Percentiles rank a stretch among this genome's conserved stretches.
These are phyloP conservation scores for Noctua janthina DNA, from an alignment of 2,888 invertebrate genomes.

Conservation along the genomic window DNA sequence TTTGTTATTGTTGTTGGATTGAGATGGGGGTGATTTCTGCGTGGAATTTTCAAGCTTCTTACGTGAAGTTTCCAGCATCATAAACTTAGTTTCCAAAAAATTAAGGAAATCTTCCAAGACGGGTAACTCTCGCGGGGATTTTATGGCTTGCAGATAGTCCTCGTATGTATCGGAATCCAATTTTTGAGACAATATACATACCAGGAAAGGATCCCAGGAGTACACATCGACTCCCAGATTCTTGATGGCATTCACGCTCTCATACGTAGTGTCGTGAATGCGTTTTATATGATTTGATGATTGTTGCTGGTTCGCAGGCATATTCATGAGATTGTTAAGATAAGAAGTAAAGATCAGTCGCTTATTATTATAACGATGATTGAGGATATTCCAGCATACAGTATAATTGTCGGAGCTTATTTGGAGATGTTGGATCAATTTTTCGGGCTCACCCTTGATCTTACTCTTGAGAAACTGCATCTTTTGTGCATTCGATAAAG, in stretches of 20 bases:
- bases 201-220: conserved; percentile 18
- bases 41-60: conserved; percentile 20
- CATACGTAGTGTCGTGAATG: conserved; percentile 16
- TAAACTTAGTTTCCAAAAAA: conserved; percentile 14
- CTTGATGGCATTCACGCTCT: conserved; percentile 28
- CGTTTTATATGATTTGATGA: conserved; percentile 24
- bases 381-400: too few relatives aligned
- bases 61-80: conserved; percentile 15
- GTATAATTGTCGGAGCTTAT: too few relatives aligned
- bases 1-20: conserved; percentile 1
- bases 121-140: too few relatives aligned
- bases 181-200: too few relatives aligned
- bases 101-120: too few relatives aligned
- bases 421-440: too few relatives aligned
- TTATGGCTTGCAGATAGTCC: neutral
- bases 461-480: too few relatives aligned
- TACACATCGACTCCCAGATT: conserved; percentile 27
- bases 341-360: conserved; percentile 7
- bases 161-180: too few relatives aligned
- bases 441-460: too few relatives aligned
- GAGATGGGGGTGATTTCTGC: neutral
- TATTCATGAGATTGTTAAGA: conserved; percentile 29
- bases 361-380: too few relatives aligned
- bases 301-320: conserved; percentile 8
- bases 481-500: too few relatives aligned